Percentiles rank a stretch among this genome's conserved stretches.
Conservation (phyloP, 1,140 invertebrate genomes). For the Cyphomyrmex costatus region DNA sequence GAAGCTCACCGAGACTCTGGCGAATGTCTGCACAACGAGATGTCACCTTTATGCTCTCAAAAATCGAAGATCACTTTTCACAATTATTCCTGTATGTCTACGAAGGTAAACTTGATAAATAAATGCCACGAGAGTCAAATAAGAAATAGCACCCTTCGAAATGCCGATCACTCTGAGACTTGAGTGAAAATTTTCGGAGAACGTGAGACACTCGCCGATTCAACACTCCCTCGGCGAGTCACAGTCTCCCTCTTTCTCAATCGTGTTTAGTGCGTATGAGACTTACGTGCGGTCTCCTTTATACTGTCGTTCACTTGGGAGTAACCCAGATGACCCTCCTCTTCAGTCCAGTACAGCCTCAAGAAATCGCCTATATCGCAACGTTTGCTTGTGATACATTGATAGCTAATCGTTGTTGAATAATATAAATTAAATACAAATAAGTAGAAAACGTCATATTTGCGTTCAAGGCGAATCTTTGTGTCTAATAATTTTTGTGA, state of each 20-base stretch:
- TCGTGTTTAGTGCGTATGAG: constrained; percentile 64
- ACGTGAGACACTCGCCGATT: background rate
- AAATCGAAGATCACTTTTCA: constrained; percentile 35
- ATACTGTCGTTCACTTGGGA: constrained; percentile 64
- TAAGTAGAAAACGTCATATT: no score
- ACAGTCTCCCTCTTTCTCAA: constrained; percentile 59
- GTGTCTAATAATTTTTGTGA: no score
- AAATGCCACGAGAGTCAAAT: background rate
- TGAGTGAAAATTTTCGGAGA: constrained; percentile 10
- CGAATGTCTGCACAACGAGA: background rate
- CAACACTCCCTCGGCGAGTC: background rate
- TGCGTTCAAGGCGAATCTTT: no score
- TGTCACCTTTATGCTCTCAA: background rate
- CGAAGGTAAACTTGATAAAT: background rate
- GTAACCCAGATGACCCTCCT: constrained; percentile 61
- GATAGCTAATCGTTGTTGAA: background rate
- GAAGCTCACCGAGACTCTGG: background rate
- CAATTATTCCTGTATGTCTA: constrained; percentile 5
- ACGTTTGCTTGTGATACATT: background rate
- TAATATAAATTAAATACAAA: background rate
- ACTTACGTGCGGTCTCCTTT: constrained; percentile 65
- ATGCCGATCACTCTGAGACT: background rate
- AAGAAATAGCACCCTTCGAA: background rate
- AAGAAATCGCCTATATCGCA: background rate
- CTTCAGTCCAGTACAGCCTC: constrained; percentile 10